These are phyloP conservation scores for Acrossocheilus fasciatus DNA, from an alignment of 2,797 vertebrate genomes.

Conservation along the genomic window DNA sequence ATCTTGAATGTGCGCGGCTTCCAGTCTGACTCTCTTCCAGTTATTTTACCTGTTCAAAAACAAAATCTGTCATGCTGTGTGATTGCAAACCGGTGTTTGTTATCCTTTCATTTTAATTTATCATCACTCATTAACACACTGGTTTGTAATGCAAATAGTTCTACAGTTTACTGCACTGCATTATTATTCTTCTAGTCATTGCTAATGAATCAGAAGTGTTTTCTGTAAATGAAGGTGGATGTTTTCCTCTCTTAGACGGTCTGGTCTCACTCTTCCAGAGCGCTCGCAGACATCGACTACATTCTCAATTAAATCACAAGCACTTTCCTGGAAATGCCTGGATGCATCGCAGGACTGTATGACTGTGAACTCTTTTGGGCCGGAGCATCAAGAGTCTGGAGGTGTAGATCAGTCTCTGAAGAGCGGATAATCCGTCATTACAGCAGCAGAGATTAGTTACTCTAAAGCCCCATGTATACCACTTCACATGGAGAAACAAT, in stretches of 20 bases:
- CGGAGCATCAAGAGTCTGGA: conserved; percentile 56
- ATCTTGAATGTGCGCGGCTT: background rate
- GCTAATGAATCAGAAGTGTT: no score
- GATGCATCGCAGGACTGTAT: background rate
- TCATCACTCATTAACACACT: no score
- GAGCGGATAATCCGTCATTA: conserved; percentile 62
- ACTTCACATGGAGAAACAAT: conserved; percentile 47
- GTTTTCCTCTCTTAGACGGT: conserved; percentile 48
- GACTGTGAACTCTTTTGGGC: background rate
- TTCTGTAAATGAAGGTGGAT: background rate
- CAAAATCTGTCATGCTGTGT: background rate
- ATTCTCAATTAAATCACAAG: conserved; percentile 60
- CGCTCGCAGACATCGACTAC: background rate
- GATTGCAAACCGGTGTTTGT: background rate
- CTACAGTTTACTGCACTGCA: background rate
- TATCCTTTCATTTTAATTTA: background rate
- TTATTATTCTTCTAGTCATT: background rate
- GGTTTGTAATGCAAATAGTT: background rate
- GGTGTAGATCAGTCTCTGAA: conserved; percentile 63
- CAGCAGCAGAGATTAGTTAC: conserved; percentile 59
- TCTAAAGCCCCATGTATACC: conserved; percentile 56
- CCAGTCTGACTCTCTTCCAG: background rate
- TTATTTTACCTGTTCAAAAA: background rate
- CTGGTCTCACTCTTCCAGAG: conserved; percentile 36
- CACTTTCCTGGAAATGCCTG: conserved; percentile 49